Base-by-base conservation (phyloP, 2,888 invertebrate species). In the Oscheius myriophilus region DNA sequence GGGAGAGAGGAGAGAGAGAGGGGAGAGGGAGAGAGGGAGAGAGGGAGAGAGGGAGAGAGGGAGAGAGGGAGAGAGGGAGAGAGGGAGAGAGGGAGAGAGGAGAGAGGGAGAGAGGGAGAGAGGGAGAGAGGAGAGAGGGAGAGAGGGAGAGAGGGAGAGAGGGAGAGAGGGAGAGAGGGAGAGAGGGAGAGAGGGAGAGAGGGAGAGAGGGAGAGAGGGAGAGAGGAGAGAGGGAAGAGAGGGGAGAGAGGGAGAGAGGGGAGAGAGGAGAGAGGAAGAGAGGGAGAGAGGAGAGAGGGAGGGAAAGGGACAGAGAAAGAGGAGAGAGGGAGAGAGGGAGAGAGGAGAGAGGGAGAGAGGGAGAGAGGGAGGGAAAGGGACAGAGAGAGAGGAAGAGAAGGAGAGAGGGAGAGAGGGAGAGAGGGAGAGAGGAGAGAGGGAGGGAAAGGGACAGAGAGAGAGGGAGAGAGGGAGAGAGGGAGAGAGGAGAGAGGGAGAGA, bases 371-470 rank as follows among this genome's bases (percentile, higher is more conserved):
- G 33, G 9, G 33, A 33, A 9, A 33, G 33, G 33, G 33, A 33
- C 4, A 33, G 33, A 33, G 43, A 41, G 43, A n/a, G 14, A n/a
- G 42, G 25, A 52, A 26, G 45, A 58, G 55, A 42, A 57, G 23
- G 33, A 42, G 42, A 49, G 42, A 23, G 26, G 51, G 52, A 52
- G 52, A 59, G 57, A 67, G 53, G 66, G 65, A 64, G 65, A 67
- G 67, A 67, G 49, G 16, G 67, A 64, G 64, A 64, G 65, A 67
- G 58, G 52, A 58, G 33, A 33, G 33, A 33, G 33, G 9, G 33
- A 33, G 33, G 9, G 33, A 33, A 9, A 33, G 33, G 9, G 33
- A 33, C 4, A 33, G 33, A 33, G 33, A 33, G 33, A 9, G 9
- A 33, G 33, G 9, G 33, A 33, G 33, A 33, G 39, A 45, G 53